These are phyloP conservation scores for Ovis aries DNA, from an alignment of 2,113 vertebrate genomes.

Conservation along the genomic window DNA sequence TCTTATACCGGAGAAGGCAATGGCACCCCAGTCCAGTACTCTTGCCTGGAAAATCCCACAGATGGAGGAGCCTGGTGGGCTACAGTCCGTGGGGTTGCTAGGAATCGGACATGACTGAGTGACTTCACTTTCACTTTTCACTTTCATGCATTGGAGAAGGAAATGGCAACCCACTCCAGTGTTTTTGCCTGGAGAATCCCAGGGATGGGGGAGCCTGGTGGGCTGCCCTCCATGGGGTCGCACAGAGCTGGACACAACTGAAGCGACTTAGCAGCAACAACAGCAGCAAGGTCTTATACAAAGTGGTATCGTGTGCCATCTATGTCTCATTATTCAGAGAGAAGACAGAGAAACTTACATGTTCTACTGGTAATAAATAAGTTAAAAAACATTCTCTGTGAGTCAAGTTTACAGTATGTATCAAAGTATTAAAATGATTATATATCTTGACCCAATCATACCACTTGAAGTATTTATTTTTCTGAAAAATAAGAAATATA, in stretches of 20 bases:
- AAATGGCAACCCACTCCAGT: no score
- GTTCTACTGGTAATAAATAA: neutral
- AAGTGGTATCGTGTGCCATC: neutral
- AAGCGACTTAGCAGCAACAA: no score
- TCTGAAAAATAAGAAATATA: neutral
- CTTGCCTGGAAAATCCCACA: no score
- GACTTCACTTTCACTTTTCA: no score
- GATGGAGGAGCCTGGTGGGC: no score
- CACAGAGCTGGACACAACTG: rapidly evolving
- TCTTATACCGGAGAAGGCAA: neutral
- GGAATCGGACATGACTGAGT: rapidly evolving
- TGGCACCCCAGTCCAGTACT: no score
- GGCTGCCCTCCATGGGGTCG: no score
- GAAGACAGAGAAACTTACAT: neutral
- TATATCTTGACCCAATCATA: neutral
- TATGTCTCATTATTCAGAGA: neutral
- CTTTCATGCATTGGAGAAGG: no score
- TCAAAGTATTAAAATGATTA: neutral
- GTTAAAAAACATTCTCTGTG: neutral
- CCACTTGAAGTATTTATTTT: neutral
- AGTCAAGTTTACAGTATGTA: neutral
- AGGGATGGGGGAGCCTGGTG: no score
- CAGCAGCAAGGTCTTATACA: neutral
- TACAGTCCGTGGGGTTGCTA: no score
- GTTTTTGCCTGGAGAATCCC: no score